These are phyloP conservation scores for Phallusia fumigata DNA, from an alignment of 23 tunicate species.

Conservation along the genomic window DNA sequence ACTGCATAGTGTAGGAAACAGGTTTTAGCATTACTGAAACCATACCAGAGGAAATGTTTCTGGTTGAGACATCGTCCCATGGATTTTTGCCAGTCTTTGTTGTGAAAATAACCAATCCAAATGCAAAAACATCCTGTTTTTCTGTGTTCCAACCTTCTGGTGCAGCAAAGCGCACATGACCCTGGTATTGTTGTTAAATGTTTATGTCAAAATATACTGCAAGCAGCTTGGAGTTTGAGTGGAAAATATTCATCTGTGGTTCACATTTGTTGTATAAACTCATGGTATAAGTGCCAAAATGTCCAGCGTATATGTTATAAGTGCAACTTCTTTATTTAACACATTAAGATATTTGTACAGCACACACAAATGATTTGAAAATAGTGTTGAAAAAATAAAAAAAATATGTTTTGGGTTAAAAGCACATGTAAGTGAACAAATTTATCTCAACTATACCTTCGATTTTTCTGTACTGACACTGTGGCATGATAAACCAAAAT, in stretches of 20 bases:
- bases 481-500: conserved; percentile 68
- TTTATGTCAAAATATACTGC: not conserved
- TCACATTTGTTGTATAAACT: too few species aligned
- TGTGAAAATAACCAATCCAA: conserved; percentile 61
- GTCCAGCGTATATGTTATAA: too few species aligned
- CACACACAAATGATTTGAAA: too few species aligned
- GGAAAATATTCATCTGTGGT: too few species aligned
- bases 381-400: too few species aligned
- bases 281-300: too few species aligned
- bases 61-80: conserved; percentile 24
- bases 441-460: too few species aligned
- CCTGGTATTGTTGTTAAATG: conserved; percentile 13
- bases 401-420: too few species aligned
- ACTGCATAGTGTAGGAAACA: too few species aligned
- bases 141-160: conserved; percentile 2
- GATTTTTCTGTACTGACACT: not conserved
- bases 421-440: not conserved
- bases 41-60: not conserved
- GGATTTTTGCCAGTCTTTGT: conserved; percentile 60
- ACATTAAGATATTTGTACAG: too few species aligned
- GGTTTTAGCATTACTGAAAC: not conserved
- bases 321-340: too few species aligned
- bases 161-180: conserved; percentile 38
- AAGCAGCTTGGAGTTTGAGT: too few species aligned
- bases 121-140: conserved; percentile 44